phyloP scores from a whole-genome alignment of 2,113 vertebrate genomes.

The Oreochromis spilurus region DNA sequence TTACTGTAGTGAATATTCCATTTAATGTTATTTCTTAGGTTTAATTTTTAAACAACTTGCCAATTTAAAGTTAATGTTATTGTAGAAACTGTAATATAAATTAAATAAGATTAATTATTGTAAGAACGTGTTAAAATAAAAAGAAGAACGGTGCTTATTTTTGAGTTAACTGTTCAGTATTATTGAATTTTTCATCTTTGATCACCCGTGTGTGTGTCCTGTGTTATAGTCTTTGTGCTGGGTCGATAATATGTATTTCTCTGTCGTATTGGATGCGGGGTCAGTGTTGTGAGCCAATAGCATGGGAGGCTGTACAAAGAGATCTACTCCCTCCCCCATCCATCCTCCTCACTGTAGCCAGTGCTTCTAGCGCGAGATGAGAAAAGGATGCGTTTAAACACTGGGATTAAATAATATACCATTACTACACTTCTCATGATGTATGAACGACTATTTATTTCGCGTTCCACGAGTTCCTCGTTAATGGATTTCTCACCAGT shows the following conservation, averaged over 20 bases:
- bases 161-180: neutral
- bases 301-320: constrained; percentile 36
- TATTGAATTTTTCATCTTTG: fast-evolving
- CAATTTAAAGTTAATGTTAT: neutral
- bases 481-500: neutral
- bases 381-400: neutral
- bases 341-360: neutral
- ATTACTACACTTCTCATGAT: neutral
- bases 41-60: neutral
- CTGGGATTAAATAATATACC: neutral
- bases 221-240: neutral
- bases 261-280: neutral
- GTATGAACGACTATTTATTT: neutral
- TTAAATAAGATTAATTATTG: neutral
- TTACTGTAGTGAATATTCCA: neutral
- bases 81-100: neutral
- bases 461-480: neutral
- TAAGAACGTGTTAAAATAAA: fast-evolving
- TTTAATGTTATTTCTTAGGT: neutral
- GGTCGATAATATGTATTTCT: neutral
- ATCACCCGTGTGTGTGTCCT: neutral
- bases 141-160: fast-evolving
- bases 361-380: neutral
- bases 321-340: constrained; percentile 42
- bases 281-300: constrained; percentile 13